Conservation (phyloP, 2,888 invertebrate genomes). For the Dasysyrphus albostriatus region DNA sequence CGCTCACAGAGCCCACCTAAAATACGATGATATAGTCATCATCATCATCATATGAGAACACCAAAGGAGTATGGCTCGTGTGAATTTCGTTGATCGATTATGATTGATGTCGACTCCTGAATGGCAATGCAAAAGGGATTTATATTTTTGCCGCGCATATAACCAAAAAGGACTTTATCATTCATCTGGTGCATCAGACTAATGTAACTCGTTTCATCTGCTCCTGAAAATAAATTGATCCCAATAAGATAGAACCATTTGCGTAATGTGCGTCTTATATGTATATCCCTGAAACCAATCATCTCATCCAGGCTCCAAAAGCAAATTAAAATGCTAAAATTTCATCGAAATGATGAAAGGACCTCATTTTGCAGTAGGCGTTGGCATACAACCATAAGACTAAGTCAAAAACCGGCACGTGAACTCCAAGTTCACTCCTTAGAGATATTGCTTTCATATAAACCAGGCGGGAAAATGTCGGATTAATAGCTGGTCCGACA, state of each 20-base stretch:
- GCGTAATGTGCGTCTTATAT: background rate
- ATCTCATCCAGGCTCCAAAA: conserved; percentile 42
- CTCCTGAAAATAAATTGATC: conserved; percentile 55
- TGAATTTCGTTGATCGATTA: conserved; percentile 75
- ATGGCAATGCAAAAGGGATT: conserved; percentile 63
- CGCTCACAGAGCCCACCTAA: conserved; percentile 41
- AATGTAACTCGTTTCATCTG: conserved; percentile 61
- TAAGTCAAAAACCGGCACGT: conserved; percentile 52
- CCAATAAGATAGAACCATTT: conserved; percentile 13
- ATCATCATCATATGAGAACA: background rate
- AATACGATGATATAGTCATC: conserved; percentile 33
- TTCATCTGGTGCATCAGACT: conserved; percentile 54
- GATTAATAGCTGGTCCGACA: conserved; percentile 70
- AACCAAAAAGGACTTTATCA: conserved; percentile 40
- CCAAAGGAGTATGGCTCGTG: conserved; percentile 45
- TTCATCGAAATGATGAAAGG: conserved; percentile 60
- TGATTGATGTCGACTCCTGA: conserved; percentile 70
- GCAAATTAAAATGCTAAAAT: conserved; percentile 68
- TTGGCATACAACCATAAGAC: background rate
- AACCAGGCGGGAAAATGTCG: conserved; percentile 47
- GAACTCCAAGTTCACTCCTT: conserved; percentile 57
- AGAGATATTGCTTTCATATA: conserved; percentile 52
- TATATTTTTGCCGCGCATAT: background rate
- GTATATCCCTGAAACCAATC: background rate
- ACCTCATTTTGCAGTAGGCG: conserved; percentile 53